phyloP scores from a whole-genome alignment of 2,113 vertebrate genomes.

The Carassius auratus region DNA sequence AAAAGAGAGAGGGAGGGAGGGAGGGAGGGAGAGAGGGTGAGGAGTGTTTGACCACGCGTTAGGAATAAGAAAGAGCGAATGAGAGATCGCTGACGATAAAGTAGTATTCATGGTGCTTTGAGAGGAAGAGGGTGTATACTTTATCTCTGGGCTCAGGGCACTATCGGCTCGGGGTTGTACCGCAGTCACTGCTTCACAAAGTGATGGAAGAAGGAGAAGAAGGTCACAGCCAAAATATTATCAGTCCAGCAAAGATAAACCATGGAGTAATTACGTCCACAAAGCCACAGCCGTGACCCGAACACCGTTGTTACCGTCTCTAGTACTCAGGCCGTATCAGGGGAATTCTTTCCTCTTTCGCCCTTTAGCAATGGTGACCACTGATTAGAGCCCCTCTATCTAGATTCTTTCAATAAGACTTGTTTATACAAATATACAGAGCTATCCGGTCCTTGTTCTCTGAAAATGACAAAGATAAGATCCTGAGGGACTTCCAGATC shows the following conservation, averaged over 20 bases:
- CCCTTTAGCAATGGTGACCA: constrained; percentile 16
- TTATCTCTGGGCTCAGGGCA: constrained; percentile 52
- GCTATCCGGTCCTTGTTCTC: background rate
- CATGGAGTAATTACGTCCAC: constrained; percentile 57
- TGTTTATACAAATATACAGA: constrained; percentile 20
- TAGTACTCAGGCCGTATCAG: background rate
- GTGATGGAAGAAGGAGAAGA: constrained; percentile 48
- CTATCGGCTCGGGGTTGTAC: constrained; percentile 44
- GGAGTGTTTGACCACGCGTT: constrained; percentile 12
- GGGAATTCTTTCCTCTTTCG: constrained; percentile 18
- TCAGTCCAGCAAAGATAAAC: constrained; percentile 58
- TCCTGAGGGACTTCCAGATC: constrained; percentile 4
- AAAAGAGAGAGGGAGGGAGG: background rate
- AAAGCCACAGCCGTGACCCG: constrained; percentile 46
- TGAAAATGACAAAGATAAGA: constrained; percentile 6
- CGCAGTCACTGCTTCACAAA: constrained; percentile 40
- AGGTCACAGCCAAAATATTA: constrained; percentile 59
- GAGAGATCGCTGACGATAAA: constrained; percentile 24
- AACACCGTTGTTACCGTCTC: constrained; percentile 42
- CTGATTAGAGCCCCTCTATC: constrained; percentile 25
- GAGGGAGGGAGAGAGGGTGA: constrained; percentile 40
- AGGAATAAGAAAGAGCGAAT: constrained; percentile 53
- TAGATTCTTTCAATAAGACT: constrained; percentile 12
- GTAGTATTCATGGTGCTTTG: constrained; percentile 28
- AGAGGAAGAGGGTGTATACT: constrained; percentile 28